Base-by-base conservation (phyloP, 2,113 vertebrate genomes). In the Callorhinus ursinus region DNA sequence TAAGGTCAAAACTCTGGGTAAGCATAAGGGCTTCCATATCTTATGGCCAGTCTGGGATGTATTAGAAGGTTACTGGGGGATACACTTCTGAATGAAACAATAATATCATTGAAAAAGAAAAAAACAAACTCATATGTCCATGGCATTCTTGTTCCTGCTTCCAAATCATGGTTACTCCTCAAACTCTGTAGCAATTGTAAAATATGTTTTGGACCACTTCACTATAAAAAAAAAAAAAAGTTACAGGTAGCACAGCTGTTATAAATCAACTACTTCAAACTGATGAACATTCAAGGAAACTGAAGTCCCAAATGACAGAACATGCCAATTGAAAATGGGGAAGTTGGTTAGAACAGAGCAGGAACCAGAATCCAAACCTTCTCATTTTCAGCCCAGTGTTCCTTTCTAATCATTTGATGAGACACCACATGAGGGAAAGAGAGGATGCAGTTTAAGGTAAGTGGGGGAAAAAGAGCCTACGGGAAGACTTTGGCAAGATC, bases 1-100 rank as follows among this genome's bases (percentile, higher is more conserved):
- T 74, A 93, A 46, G 57, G 21, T 49, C 49, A 93, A 91, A 95
- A 96, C 16, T 86, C 82, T 92, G 72, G 46, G 39, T 51, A 95
- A 79, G 28, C 21, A 67, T 88, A 94, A 71, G 2, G 65, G 31
- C 36, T 87, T 93, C 24, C 18, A 28, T 94, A 85, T 71, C 53
- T 94, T 76, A 71, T 93, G 69, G 28, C 15, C 36, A 81, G 39
- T 53, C 16, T 95, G 9, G 39, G 61, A 92, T 65, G 2, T 74
- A 55, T 81, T 74, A 80, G 53, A 90, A 86, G 21, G 1, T 33
- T 82, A 55, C 10, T 49, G 22, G 59, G 22, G 59, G 11, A 90
- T 61, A 55, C 2, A 72, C 19, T 81, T 90, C 31, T 84, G 19
- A 86, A 67, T 16, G 39, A 74, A 87, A 92, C 2, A 42, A 16